Evolutionary conservation across 30 jellyfish, hydroid and myxozoan genomes (phyloP).

Genomic region (Pelagia noctiluca): DNA sequence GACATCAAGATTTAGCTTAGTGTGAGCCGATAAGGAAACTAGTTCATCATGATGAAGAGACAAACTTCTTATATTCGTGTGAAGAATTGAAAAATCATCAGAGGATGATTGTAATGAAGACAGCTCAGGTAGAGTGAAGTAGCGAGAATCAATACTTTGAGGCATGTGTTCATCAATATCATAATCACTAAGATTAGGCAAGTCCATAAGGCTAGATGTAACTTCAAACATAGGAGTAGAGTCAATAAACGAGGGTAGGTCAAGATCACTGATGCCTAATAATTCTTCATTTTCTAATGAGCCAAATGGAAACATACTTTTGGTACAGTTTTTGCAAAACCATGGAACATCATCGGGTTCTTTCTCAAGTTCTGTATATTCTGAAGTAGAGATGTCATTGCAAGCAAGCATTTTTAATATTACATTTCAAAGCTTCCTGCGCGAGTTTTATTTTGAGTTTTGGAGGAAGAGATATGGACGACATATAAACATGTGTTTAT

Average conservation of each 20-base stretch:
- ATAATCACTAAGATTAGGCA: conserved; percentile 16
- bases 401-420: too few species aligned
- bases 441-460: too few species aligned
- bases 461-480: too few species aligned
- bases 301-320: conserved; percentile 23
- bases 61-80: conserved; percentile 48
- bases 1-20: conserved; percentile 12
- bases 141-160: not conserved
- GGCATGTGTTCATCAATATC: conserved; percentile 34
- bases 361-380: conserved; percentile 17
- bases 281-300: conserved; percentile 6
- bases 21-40: conserved; percentile 25
- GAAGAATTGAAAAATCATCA: conserved; percentile 39
- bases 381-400: conserved; percentile 18
- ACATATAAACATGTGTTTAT: too few species aligned
- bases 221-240: conserved; percentile 25
- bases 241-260: conserved; percentile 21
- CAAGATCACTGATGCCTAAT: conserved; percentile 17
- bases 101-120: conserved; percentile 7
- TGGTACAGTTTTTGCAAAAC: too few species aligned
- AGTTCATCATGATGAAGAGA: conserved; percentile 49
- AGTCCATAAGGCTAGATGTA: conserved; percentile 20
- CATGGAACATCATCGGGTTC: conserved; percentile 49
- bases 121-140: conserved; percentile 11
- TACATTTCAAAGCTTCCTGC: too few species aligned